A percentile compares a stretch with the other conserved stretches of the same genome.
These are phyloP conservation scores for Phoxinus dragarum DNA, from an alignment of 2,797 vertebrate species.

Conservation along the genomic window DNA sequence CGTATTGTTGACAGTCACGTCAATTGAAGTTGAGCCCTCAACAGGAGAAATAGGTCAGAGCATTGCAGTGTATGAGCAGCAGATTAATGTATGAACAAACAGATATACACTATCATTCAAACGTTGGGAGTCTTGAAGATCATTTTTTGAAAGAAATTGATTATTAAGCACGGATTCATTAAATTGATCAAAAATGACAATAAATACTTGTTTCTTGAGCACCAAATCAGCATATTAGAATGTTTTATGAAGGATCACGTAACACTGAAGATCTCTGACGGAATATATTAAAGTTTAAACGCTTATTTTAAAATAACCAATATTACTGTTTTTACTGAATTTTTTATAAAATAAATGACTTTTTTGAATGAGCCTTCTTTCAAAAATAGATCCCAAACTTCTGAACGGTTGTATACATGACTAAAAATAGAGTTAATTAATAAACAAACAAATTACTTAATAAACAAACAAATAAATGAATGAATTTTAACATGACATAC, in stretches of 20 bases:
- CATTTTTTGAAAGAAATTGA: not conserved
- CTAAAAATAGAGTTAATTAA: not conserved
- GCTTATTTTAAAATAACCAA: too few species aligned
- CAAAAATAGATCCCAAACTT: not conserved
- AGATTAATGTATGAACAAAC: not conserved
- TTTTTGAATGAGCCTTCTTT: too few species aligned
- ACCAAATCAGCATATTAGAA: not conserved
- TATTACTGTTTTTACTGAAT: too few species aligned
- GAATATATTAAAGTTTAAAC: not conserved
- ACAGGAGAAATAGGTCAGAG: constrained; percentile 84
- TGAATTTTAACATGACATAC: not conserved
- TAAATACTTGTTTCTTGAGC: not conserved
- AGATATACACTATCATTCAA: not conserved
- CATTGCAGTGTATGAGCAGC: too few species aligned
- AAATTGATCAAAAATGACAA: not conserved
- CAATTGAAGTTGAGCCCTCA: constrained; percentile 86
- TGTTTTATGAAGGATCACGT: not conserved
- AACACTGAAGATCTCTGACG: not conserved
- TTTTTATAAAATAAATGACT: too few species aligned
- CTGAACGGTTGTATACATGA: not conserved
- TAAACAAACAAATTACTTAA: not conserved
- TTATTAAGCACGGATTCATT: not conserved
- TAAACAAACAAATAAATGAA: not conserved
- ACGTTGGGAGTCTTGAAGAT: not conserved
- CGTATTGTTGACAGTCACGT: constrained; percentile 73